phyloP scores from a whole-genome alignment of 2,797 vertebrate species.

The Malurus leucopterus region DNA sequence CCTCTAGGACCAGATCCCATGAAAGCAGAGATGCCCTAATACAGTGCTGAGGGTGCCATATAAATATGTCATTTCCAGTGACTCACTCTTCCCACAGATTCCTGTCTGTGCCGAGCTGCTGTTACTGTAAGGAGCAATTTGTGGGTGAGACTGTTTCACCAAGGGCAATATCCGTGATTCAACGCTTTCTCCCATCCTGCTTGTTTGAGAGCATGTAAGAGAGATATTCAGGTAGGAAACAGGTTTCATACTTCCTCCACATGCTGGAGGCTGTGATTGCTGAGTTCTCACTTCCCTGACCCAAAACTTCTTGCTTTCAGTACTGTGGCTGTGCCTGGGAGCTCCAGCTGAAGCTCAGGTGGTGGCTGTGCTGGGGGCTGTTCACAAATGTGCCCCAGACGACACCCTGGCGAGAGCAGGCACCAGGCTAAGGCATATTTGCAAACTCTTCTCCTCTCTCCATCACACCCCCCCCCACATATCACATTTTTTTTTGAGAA shows the following conservation, averaged over 20 bases:
- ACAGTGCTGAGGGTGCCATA: not conserved
- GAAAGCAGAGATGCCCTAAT: not conserved
- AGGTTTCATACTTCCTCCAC: accelerated
- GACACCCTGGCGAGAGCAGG: not conserved
- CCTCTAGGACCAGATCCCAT: not conserved
- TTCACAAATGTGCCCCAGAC: not conserved
- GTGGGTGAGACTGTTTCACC: constrained; percentile 40
- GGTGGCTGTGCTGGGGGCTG: not conserved
- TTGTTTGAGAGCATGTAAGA: not conserved
- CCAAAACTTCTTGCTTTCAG: not conserved
- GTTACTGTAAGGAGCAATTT: constrained; percentile 45
- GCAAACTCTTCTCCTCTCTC: not conserved
- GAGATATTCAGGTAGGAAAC: not conserved
- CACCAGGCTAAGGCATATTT: not conserved
- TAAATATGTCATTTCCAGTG: constrained; percentile 48
- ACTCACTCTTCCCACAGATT: constrained; percentile 52
- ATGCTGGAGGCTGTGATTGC: not conserved
- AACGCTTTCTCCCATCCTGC: constrained; percentile 13
- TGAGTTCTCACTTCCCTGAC: not conserved
- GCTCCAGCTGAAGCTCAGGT: not conserved
- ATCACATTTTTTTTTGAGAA: not conserved
- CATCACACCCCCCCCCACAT: not conserved
- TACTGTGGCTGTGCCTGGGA: not conserved
- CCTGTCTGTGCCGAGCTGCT: constrained; percentile 19
- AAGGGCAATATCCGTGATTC: constrained; percentile 33